phyloP scores from a whole-genome alignment of 1,140 invertebrate species.

The Hycleus phaleratus region DNA sequence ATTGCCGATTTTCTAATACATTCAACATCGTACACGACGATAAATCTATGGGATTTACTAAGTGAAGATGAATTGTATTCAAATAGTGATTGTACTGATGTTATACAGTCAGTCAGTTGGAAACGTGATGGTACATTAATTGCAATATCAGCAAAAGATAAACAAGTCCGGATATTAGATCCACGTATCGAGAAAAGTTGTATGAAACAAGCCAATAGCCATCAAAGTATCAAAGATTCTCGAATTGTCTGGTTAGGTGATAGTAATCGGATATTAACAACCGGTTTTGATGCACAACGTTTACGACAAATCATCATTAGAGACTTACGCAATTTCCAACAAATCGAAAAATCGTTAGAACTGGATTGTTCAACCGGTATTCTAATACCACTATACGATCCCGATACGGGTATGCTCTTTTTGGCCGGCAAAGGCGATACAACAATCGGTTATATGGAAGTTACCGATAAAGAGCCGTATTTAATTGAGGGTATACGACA shows the following conservation, averaged over 20 bases:
- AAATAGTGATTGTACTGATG: slow-evolving; percentile 70
- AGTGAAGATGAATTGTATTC: slow-evolving; percentile 73
- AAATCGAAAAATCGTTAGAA: slow-evolving; percentile 68
- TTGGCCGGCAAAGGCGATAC: slow-evolving; percentile 86
- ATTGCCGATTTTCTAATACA: slow-evolving; percentile 77
- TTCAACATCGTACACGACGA: slow-evolving; percentile 68
- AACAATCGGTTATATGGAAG: slow-evolving; percentile 79
- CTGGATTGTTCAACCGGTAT: slow-evolving; percentile 87
- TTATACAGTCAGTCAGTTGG: slow-evolving; percentile 80
- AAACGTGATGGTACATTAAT: slow-evolving; percentile 70
- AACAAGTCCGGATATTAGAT: slow-evolving; percentile 73
- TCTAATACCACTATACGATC: slow-evolving; percentile 81
- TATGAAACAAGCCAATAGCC: slow-evolving; percentile 61
- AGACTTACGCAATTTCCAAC: slow-evolving; percentile 72
- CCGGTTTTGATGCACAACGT: slow-evolving; percentile 68
- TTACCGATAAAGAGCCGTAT: slow-evolving; percentile 75
- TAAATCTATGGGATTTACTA: slow-evolving; percentile 82
- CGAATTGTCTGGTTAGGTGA: slow-evolving; percentile 82
- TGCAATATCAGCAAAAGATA: slow-evolving; percentile 74
- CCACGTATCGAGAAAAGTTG: slow-evolving; percentile 57
- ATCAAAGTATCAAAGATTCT: slow-evolving; percentile 86
- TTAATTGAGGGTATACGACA: slow-evolving; percentile 76
- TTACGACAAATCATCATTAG: slow-evolving; percentile 79
- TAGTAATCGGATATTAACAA: slow-evolving; percentile 72
- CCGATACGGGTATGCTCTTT: slow-evolving; percentile 91